Conservation (phyloP, 2,113 vertebrate genomes). For the Eretmochelys imbricata region DNA sequence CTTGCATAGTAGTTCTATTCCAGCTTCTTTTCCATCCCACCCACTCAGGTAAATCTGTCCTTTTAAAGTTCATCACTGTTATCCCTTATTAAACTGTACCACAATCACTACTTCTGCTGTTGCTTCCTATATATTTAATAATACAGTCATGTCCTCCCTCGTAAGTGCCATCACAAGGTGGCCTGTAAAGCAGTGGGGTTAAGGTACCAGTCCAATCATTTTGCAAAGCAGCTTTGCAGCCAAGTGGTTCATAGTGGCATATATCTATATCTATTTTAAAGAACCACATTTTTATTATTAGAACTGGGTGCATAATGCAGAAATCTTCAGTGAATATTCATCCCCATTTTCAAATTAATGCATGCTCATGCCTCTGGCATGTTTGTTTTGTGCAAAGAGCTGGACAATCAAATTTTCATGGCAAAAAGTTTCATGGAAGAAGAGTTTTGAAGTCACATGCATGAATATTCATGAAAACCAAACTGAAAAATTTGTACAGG, state of each 20-base stretch:
- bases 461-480: constrained; percentile 9
- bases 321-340: neutral
- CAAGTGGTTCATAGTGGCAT: rapidly evolving
- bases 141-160: neutral
- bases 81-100: neutral
- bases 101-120: neutral
- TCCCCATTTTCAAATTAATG: neutral
- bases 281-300: neutral
- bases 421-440: neutral
- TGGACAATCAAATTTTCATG: neutral
- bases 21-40: neutral
- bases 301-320: neutral
- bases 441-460: neutral
- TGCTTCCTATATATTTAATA: neutral
- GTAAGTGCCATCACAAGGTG: neutral
- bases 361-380: rapidly evolving
- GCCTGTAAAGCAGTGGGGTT: neutral
- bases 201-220: neutral
- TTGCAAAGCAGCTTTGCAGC: neutral
- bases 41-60: neutral
- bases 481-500: neutral
- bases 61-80: neutral
- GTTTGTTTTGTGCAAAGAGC: neutral
- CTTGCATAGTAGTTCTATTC: neutral
- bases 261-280: neutral